Evolutionary conservation across 2,797 vertebrate species (phyloP).

Genomic region (Hypotaenidia philippensis): DNA sequence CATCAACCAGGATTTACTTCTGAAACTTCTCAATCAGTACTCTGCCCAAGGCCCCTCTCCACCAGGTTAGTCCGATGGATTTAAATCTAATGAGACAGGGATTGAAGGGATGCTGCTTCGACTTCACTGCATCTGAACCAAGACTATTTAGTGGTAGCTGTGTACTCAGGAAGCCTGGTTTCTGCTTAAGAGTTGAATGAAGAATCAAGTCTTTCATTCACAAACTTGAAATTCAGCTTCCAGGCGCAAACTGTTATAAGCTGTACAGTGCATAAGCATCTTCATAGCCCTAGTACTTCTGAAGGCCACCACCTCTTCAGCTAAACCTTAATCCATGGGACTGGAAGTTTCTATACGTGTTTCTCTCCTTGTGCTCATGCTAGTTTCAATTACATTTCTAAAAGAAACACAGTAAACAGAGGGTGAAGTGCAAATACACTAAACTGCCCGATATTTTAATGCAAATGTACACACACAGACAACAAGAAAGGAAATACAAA

Average conservation of each 20-base stretch:
- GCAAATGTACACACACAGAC: background rate
- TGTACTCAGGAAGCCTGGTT: background rate
- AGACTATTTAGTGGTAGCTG: background rate
- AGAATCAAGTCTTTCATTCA: background rate
- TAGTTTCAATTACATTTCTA: background rate
- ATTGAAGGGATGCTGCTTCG: background rate
- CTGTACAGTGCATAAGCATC: background rate
- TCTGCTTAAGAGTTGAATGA: background rate
- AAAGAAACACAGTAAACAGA: background rate
- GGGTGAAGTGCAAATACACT: background rate
- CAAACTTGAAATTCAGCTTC: background rate
- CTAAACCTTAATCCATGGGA: background rate
- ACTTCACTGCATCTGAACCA: background rate
- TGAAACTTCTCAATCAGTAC: background rate
- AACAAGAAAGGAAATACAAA: background rate
- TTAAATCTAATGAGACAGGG: background rate
- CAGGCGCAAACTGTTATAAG: background rate
- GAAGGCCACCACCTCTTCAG: background rate
- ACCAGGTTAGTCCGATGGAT: background rate
- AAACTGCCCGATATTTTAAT: background rate
- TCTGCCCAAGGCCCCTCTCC: background rate
- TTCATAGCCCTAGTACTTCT: background rate
- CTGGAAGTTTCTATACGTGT: background rate
- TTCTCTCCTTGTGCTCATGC: background rate
- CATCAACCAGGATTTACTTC: background rate